These are phyloP conservation scores for Leuciscus idus DNA, from an alignment of 2,113 vertebrate genomes.

Conservation along the genomic window DNA sequence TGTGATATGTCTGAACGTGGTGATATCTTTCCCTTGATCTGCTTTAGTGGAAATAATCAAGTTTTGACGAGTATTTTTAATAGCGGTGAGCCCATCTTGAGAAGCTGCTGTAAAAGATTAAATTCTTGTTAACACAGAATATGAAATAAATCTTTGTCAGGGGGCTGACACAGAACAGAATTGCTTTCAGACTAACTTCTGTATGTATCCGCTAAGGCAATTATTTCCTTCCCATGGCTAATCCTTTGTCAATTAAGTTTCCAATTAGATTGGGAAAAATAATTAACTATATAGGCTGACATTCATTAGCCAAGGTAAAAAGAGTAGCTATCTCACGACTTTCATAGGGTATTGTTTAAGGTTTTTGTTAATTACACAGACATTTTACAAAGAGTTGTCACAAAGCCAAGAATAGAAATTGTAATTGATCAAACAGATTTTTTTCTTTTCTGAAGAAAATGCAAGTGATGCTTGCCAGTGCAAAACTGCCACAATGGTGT, in stretches of 20 bases:
- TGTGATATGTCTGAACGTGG: constrained; percentile 32
- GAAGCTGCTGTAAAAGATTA: constrained; percentile 34
- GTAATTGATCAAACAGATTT: background rate
- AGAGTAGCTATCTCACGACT: background rate
- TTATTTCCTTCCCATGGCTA: constrained; percentile 67
- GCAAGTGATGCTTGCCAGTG: background rate
- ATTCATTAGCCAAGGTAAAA: constrained; percentile 33
- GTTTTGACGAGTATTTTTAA: constrained; percentile 8
- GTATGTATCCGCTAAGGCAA: constrained; percentile 61
- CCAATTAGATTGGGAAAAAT: constrained; percentile 68
- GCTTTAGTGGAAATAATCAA: constrained; percentile 44
- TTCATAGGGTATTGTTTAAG: background rate
- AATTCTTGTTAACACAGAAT: constrained; percentile 24
- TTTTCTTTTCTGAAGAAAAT: background rate
- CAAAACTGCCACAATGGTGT: background rate
- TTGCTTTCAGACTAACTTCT: background rate
- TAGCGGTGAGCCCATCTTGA: background rate
- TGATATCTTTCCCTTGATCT: constrained; percentile 9
- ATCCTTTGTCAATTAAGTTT: constrained; percentile 74
- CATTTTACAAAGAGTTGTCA: background rate
- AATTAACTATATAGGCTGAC: constrained; percentile 58
- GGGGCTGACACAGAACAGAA: constrained; percentile 11
- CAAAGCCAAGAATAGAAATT: background rate
- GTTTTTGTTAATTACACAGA: constrained; percentile 15
- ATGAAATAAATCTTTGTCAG: constrained; percentile 28